Percentiles rank a stretch among this genome's conserved stretches.
These are phyloP conservation scores for Phrynosoma blainvillii DNA, from an alignment of 2,113 vertebrate genomes.

Conservation along the genomic window DNA sequence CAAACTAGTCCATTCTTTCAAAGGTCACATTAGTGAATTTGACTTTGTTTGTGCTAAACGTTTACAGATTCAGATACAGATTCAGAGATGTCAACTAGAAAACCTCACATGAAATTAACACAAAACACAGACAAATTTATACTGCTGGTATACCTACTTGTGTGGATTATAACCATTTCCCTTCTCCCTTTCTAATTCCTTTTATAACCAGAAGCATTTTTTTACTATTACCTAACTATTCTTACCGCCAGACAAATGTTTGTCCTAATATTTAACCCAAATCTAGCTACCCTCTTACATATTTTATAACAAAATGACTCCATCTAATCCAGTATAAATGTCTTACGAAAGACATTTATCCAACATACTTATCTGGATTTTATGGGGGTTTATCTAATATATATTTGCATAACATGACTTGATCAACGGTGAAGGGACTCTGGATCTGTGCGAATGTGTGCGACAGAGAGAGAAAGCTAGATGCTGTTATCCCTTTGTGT, in stretches of 20 bases:
- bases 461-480: not conserved
- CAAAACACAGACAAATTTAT: too few relatives aligned
- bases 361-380: not conserved
- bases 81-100: too few relatives aligned
- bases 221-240: not conserved
- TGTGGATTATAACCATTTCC: not conserved
- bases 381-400: not conserved
- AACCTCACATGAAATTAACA: too few relatives aligned
- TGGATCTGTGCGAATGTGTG: not conserved
- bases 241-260: not conserved
- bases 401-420: not conserved
- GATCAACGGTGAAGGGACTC: not conserved
- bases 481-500: too few relatives aligned
- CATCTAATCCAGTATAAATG: not conserved
- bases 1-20: too few relatives aligned
- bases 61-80: too few relatives aligned
- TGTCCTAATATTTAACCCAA: not conserved
- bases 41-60: too few relatives aligned
- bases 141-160: too few relatives aligned
- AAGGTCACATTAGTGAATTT: too few relatives aligned
- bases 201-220: not conserved
- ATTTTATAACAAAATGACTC: not conserved
- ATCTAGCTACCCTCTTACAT: not conserved
- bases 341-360: conserved; percentile 4
- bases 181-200: not conserved